Conservation (phyloP, 2,888 invertebrate genomes). For the Abrostola tripartita region DNA sequence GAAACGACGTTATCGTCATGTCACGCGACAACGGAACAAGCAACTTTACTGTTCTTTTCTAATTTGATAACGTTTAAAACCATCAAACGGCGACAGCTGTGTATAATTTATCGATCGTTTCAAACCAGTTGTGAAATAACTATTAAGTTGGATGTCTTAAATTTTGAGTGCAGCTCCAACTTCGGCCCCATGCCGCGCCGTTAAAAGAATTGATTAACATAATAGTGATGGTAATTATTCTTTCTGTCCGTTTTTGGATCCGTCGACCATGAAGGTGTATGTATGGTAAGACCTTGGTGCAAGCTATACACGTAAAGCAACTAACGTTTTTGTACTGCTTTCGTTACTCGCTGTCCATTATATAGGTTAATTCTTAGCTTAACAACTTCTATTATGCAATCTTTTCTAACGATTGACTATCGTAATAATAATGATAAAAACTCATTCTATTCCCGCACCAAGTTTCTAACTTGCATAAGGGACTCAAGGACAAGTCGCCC, state of each 20-base stretch:
- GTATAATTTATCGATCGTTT: conserved; percentile 52
- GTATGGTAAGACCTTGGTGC: conserved; percentile 55
- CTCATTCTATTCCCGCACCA: conserved; percentile 51
- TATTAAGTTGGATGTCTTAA: conserved; percentile 45
- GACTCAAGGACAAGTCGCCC: conserved; percentile 76
- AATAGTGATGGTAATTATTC: conserved; percentile 72
- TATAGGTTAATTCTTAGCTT: conserved; percentile 24
- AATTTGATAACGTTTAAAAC: conserved; percentile 40
- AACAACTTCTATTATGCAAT: conserved; percentile 25
- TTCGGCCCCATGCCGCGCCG: conserved; percentile 65
- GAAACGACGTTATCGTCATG: conserved; percentile 35
- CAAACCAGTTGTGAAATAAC: conserved; percentile 49
- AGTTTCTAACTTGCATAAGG: conserved; percentile 67
- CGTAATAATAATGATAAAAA: conserved; percentile 38
- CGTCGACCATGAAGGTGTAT: conserved; percentile 60
- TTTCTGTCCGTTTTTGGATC: conserved; percentile 67
- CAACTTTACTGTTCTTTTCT: conserved; percentile 40
- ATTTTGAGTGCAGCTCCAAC: conserved; percentile 53
- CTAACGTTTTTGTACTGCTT: conserved; percentile 21
- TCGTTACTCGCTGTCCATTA: conserved; percentile 25
- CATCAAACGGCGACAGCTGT: conserved; percentile 50
- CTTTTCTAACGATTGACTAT: conserved; percentile 28
- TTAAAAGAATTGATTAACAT: conserved; percentile 74
- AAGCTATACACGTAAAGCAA: conserved; percentile 50
- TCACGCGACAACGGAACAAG: conserved; percentile 49